phyloP scores from a whole-genome alignment of 1,140 invertebrate genomes.

The Aethina tumida region DNA sequence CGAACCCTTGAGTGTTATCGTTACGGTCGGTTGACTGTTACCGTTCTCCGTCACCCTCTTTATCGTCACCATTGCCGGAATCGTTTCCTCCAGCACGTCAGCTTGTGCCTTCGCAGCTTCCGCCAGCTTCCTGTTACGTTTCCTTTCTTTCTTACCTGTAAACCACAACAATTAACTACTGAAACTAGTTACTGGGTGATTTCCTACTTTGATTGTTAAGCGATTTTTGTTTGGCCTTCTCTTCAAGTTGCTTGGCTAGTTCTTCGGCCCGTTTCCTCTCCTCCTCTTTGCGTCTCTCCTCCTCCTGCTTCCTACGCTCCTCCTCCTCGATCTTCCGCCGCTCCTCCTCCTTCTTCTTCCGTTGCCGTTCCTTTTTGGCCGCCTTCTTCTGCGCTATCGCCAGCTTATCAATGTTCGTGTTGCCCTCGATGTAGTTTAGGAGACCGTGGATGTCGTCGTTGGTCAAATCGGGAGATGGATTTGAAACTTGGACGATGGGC shows the following conservation, averaged over 20 bases:
- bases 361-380: constrained; percentile 33
- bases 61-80: constrained; percentile 59
- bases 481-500: constrained; percentile 15
- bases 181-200: not conserved
- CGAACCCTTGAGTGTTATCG: constrained; percentile 63
- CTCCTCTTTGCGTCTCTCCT: constrained; percentile 20
- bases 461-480: constrained; percentile 11
- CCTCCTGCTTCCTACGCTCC: constrained; percentile 17
- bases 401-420: constrained; percentile 24
- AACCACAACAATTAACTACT: not conserved
- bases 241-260: not conserved
- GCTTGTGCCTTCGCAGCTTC: constrained; percentile 13
- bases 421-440: constrained; percentile 33
- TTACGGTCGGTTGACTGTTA: constrained; percentile 58
- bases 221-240: constrained; percentile 5
- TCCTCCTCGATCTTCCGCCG: constrained; percentile 19
- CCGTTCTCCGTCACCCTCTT: constrained; percentile 54
- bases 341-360: constrained; percentile 26
- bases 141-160: constrained; percentile 10
- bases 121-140: constrained; percentile 9
- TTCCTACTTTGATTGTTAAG: not conserved
- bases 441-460: constrained; percentile 29
- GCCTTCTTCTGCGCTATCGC: constrained; percentile 32
- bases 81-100: constrained; percentile 29
- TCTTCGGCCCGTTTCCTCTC: constrained; percentile 9